Base-by-base conservation (phyloP, 2,888 invertebrate species). In the Blera fallax region DNA sequence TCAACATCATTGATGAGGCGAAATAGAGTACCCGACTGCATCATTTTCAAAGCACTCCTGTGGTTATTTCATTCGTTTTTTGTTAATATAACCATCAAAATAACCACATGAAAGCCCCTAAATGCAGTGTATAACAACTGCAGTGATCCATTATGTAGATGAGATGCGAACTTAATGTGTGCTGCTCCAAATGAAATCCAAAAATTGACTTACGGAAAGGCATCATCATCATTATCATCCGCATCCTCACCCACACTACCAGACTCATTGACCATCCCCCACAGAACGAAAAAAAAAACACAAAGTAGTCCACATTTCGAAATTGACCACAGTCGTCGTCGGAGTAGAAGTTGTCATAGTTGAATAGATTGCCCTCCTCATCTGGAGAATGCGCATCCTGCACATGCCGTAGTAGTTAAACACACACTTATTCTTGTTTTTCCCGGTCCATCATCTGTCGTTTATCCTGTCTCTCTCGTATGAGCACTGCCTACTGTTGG, bases 131-230 rank as follows among this genome's bases (percentile, higher is more conserved):
- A 77, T 83, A 88, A 87, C 80, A 76, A 88, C 88, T 88, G 88
- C 88, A 88, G 87, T 83, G 79, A 88, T 87, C 87, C 88, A 88
- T 88, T 88, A 88, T 88, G 87, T 79, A 87, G 87, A 88, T 88
- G 88, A 88, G 87, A 87, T 79, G 79, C 64, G 76, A 78, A 74
- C 76, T 76, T 67, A 79, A 82, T 87, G 84, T 82, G 67, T 78
- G 73, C 62, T 76, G 76, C 82, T 81, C 65, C 80, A 87, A 87
- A 87, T 87, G 84, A 87, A 87, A 87, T 87, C 84, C 81, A 87
- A 85, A 87, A 87, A 87, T 87, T 84, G 87, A 82, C 83, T 80
- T 76, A 69, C 72, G 73, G 74, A 70, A 48, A 64, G 69, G 52
- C 83, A 50, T 60, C 74, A 56, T 64, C 45, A 34, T 45, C 64